Base-by-base conservation (phyloP, 2,888 invertebrate species). In the Drosophila ezoana region DNA sequence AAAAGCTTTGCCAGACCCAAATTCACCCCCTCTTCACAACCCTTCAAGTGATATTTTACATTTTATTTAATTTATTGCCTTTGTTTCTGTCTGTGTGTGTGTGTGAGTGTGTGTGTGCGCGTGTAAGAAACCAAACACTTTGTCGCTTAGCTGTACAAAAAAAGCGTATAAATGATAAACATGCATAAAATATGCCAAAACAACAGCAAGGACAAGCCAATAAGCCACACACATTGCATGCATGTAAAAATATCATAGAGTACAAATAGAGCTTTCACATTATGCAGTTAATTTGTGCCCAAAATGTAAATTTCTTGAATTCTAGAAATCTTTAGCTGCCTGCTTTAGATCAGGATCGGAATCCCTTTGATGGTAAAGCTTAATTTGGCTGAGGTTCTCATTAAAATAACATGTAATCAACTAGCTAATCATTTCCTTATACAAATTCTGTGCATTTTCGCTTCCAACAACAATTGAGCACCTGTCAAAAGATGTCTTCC, bases 121-220 rank as follows among this genome's bases (percentile, higher is more conserved):
- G 54, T 37, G 62, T 14, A 48, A 61, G 74, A 72, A 63, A 47
- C 49, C 44, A 69, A 63, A 69, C 70, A 64, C 51, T 78, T 74
- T 65, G 59, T 59, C 73, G 60, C 58, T 64, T 63, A 63, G 51
- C 47, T 69, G 78, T 60, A 58, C 59, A 62, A 79, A 87, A 82
- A 87, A 88, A 86, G 75, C 84, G 72, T 69, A 88, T 88, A 83
- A 87, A 87, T 81, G 82, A 82, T 85, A 82, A 82, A 85, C 88
- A 85, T 74, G 72, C 81, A 83, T 86, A 75, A 88, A 88, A 83
- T 83, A 88, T 86, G 65, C 62, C 68, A 72, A 76, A 83, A 84
- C 79, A 81, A 85, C 78, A 85, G 77, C 84, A 74, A 53, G 76
- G 68, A 65, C 59, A 62, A 53, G 83, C 88, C 82, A 87, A 86